phyloP scores from a whole-genome alignment of 1,140 invertebrate species.

The Tetramorium parvispinum region DNA sequence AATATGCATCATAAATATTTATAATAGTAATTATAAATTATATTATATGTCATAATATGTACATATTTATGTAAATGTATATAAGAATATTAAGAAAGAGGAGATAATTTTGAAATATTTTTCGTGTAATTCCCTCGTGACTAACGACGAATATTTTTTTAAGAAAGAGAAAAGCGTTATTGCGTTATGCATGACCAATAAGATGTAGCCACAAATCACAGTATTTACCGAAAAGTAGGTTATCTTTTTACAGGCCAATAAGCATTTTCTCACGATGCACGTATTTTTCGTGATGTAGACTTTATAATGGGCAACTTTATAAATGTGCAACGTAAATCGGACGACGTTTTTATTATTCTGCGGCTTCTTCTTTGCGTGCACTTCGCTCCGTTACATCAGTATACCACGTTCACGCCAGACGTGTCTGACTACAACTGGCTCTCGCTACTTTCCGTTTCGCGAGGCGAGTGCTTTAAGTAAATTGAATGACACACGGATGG shows the following conservation, averaged over 20 bases:
- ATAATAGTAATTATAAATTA: slow-evolving; percentile 7
- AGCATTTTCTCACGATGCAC: slow-evolving; percentile 35
- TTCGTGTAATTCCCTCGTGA: background rate
- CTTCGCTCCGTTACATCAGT: slow-evolving; percentile 27
- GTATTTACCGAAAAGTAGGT: slow-evolving; percentile 38
- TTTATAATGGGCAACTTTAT: slow-evolving; percentile 41
- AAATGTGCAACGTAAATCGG: background rate
- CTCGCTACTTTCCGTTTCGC: slow-evolving; percentile 35
- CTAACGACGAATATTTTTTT: background rate
- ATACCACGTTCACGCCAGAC: slow-evolving; percentile 21
- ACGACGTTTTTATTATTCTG: slow-evolving; percentile 44
- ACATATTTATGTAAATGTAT: background rate
- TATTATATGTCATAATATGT: background rate
- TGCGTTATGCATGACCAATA: background rate
- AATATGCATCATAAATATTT: slow-evolving; percentile 2
- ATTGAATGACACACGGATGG: slow-evolving; percentile 49
- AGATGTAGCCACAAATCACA: background rate
- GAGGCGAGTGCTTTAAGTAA: slow-evolving; percentile 30
- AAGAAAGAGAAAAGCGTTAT: background rate
- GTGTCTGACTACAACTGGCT: slow-evolving; percentile 67
- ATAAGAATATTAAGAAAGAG: background rate
- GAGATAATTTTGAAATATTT: background rate
- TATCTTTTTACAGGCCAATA: slow-evolving; percentile 41
- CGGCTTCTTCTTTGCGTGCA: slow-evolving; percentile 14
- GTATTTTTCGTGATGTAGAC: slow-evolving; percentile 8